Evolutionary conservation across 2,888 invertebrate species (phyloP).

Genomic region (Chalcosyrphus nemorum): DNA sequence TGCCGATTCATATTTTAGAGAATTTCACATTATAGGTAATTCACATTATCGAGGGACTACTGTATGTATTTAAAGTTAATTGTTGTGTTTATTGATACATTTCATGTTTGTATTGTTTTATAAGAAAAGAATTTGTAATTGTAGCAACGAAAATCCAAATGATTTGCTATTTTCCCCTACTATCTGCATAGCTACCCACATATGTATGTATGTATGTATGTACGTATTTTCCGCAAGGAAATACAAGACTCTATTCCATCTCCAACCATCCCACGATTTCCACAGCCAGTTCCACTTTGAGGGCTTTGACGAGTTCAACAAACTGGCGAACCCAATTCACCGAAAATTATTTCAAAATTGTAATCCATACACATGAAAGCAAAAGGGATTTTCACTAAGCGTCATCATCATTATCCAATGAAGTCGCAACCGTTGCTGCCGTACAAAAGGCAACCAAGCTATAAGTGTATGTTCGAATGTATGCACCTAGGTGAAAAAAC

Average conservation of each 20-base stretch:
- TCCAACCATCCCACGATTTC: neutral
- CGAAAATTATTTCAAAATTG: conserved; percentile 24
- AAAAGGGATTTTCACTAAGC: conserved; percentile 61
- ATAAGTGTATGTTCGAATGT: too few species aligned
- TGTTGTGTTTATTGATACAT: too few species aligned
- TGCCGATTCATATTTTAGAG: too few species aligned
- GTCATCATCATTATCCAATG: conserved; percentile 26
- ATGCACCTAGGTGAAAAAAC: neutral
- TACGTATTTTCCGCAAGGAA: conserved; percentile 5
- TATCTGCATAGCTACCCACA: neutral
- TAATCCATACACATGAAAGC: conserved; percentile 40
- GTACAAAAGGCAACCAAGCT: neutral
- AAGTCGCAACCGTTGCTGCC: neutral
- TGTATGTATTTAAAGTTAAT: too few species aligned
- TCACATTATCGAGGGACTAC: too few species aligned
- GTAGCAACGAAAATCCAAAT: too few species aligned
- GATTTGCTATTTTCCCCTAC: too few species aligned
- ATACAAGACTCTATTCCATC: neutral
- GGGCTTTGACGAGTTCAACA: conserved; percentile 42
- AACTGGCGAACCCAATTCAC: conserved; percentile 40
- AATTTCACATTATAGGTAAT: too few species aligned
- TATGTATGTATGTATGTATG: neutral
- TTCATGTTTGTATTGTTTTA: too few species aligned
- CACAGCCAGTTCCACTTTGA: neutral
- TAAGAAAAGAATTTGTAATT: too few species aligned